Conservation (phyloP, 2,888 invertebrate species). For the Malachius bipustulatus region DNA sequence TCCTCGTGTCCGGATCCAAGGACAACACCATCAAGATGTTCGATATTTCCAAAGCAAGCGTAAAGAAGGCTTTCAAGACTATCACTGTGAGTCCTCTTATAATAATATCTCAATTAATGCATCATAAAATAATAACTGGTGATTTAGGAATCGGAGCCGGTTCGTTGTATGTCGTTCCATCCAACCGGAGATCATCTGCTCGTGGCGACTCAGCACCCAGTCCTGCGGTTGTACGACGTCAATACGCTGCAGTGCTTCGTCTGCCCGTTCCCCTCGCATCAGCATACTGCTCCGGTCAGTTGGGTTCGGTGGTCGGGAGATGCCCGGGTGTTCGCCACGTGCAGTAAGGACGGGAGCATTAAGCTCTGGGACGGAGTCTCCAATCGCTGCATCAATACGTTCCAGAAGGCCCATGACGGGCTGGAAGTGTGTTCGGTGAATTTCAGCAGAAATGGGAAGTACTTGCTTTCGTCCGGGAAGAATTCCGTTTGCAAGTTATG, state of each 20-base stretch:
- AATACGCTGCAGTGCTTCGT: conserved; percentile 95
- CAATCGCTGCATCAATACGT: conserved; percentile 85
- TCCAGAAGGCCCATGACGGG: conserved; percentile 88
- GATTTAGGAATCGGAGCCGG: conserved; percentile 76
- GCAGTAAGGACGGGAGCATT: conserved; percentile 85
- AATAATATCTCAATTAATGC: background rate
- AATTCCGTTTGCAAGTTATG: conserved; percentile 96
- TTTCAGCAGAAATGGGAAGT: conserved; percentile 95
- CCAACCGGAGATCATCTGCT: conserved; percentile 90
- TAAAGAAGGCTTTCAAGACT: conserved; percentile 93
- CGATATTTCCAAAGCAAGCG: conserved; percentile 96
- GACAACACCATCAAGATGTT: conserved; percentile 94
- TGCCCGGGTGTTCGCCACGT: conserved; percentile 67
- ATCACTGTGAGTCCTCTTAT: conserved; percentile 52
- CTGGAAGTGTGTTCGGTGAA: conserved; percentile 86
- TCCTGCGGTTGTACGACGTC: conserved; percentile 84
- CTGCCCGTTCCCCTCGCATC: conserved; percentile 75
- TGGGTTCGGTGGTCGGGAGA: conserved; percentile 63
- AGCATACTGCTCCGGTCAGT: conserved; percentile 66
- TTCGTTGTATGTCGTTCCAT: conserved; percentile 85
- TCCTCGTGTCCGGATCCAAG: conserved; percentile 87
- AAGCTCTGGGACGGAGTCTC: conserved; percentile 98
- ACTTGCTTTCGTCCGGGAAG: conserved; percentile 87
- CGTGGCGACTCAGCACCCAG: conserved; percentile 86
- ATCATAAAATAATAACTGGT: background rate